Percentiles rank a stretch among this genome's conserved stretches.
Conservation (phyloP, 2,113 vertebrate species). For the Ahaetulla prasina region DNA sequence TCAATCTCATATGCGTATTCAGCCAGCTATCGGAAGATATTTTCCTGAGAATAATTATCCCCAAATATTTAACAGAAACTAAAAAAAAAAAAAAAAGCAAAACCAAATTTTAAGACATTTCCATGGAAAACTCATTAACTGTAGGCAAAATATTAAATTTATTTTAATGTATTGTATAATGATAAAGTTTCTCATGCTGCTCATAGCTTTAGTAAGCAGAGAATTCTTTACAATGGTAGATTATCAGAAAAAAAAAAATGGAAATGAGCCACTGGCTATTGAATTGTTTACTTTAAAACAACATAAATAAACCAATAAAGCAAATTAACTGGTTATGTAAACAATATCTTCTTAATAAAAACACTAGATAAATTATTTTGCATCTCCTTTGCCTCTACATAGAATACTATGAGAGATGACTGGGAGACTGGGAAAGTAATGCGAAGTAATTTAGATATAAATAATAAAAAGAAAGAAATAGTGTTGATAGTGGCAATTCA, state of each 20-base stretch:
- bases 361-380: background rate
- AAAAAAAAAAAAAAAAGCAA: background rate
- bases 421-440: background rate
- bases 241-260: background rate
- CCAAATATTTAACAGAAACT: background rate
- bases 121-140: background rate
- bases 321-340: background rate
- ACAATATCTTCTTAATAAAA: background rate
- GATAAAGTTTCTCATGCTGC: background rate
- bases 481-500: background rate
- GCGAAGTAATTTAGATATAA: background rate
- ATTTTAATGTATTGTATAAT: background rate
- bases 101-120: background rate
- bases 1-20: background rate
- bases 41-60: background rate
- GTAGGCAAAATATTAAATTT: background rate
- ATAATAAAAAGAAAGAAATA: background rate
- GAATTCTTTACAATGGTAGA: background rate
- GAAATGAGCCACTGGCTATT: background rate
- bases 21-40: background rate
- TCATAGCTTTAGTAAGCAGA: background rate
- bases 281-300: background rate
- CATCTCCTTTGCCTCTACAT: background rate
- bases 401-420: background rate
- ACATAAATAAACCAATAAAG: background rate